These are phyloP conservation scores for Alectoris magna DNA, from an alignment of 2,797 vertebrate species.

Conservation along the genomic window DNA sequence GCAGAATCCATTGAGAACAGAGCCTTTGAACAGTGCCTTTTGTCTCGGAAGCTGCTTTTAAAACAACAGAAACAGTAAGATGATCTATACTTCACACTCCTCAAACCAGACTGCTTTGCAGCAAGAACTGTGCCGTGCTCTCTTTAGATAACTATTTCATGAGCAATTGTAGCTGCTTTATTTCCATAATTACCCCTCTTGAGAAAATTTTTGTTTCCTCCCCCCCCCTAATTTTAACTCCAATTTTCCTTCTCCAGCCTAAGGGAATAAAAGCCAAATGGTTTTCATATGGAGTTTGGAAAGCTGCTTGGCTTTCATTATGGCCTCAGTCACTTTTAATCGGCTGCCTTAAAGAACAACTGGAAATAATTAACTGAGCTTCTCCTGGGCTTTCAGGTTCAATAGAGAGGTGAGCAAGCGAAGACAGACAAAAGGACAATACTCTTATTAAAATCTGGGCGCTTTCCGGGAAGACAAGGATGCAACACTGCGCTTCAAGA, in stretches of 20 bases:
- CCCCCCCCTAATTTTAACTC: not conserved
- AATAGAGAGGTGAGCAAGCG: not conserved
- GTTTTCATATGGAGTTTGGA: not conserved
- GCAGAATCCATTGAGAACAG: not conserved
- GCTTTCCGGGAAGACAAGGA: not conserved
- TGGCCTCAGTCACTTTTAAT: conserved; percentile 26
- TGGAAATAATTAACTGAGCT: conserved; percentile 39
- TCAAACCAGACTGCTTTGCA: not conserved
- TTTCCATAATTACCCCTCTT: conserved; percentile 15
- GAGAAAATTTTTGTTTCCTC: conserved; percentile 3
- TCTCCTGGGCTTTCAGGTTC: not conserved
- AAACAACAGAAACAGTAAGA: not conserved
- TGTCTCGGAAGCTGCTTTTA: not conserved
- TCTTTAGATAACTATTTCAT: not conserved
- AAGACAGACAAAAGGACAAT: not conserved
- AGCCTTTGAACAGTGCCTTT: not conserved
- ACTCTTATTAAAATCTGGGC: not conserved
- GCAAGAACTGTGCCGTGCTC: not conserved
- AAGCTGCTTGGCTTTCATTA: conserved; percentile 38
- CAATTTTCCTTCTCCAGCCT: not conserved
- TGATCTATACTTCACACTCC: not conserved
- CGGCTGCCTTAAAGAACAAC: conserved; percentile 2
- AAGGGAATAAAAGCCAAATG: not conserved
- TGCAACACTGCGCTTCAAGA: not conserved
- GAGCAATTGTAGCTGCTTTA: not conserved